Percentiles rank a stretch among this genome's conserved stretches.
Evolutionary conservation across 2,113 vertebrate species (phyloP).

Genomic region (Corynorhinus townsendii): DNA sequence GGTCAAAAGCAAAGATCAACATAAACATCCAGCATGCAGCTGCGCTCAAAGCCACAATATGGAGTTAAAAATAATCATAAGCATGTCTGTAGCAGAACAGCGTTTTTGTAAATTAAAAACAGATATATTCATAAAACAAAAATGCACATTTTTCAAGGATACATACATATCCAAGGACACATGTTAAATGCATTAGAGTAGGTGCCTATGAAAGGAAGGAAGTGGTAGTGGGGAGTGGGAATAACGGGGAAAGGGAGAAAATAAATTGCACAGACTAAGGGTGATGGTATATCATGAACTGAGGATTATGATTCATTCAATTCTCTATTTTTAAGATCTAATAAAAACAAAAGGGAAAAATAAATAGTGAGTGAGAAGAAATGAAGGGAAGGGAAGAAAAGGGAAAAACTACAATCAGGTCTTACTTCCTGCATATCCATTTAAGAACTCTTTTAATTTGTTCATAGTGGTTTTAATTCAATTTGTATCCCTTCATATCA

Average conservation of each 20-base stretch:
- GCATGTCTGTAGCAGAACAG: not conserved
- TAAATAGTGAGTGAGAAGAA: not conserved
- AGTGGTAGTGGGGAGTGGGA: not conserved
- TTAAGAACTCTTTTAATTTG: not conserved
- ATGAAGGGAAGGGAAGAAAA: not conserved
- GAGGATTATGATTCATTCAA: not conserved
- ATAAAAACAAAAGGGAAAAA: not conserved
- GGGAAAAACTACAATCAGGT: not conserved
- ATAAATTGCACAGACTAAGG: not conserved
- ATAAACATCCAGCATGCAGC: not conserved
- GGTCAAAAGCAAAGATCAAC: not conserved
- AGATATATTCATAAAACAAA: not conserved
- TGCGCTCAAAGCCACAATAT: not conserved
- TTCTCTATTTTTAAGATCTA: not conserved
- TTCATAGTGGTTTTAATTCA: not conserved
- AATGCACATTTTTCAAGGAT: not conserved
- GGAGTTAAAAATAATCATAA: not conserved
- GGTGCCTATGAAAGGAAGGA: not conserved
- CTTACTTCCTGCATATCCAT: not conserved
- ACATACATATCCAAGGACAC: not conserved
- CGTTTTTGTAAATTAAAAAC: conserved; percentile 1
- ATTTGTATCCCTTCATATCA: not conserved
- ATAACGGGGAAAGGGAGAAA: not conserved
- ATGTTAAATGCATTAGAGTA: not conserved
- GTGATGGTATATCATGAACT: not conserved